Percentiles rank a stretch among this genome's conserved stretches.
Conservation (phyloP, 2,888 invertebrate genomes). For the Sabatieria punctata region DNA sequence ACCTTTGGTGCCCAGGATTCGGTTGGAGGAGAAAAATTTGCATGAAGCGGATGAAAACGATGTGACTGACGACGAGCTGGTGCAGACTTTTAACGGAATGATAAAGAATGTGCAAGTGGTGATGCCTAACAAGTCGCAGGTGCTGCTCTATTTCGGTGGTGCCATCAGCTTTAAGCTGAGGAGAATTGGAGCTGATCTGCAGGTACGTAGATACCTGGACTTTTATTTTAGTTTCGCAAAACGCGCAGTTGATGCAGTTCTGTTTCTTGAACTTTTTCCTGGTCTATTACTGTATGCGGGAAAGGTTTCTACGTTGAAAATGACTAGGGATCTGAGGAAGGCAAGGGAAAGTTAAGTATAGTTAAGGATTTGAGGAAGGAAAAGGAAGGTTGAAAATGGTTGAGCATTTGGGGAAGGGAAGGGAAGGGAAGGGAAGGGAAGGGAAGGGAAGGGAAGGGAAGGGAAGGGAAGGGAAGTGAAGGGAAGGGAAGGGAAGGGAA, state of each 20-base stretch:
- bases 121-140: slow-evolving; percentile 2
- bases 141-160: slow-evolving; percentile 6
- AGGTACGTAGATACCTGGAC: neutral
- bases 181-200: slow-evolving; percentile 3
- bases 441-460: slow-evolving; percentile 1
- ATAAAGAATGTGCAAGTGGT: neutral
- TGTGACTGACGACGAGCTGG: neutral
- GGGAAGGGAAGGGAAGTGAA: neutral
- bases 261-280: too few species aligned
- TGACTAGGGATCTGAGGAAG: too few species aligned
- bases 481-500: neutral
- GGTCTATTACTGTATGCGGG: too few species aligned
- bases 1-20: too few species aligned
- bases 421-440: slow-evolving; percentile 4
- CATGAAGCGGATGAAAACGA: neutral
- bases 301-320: too few species aligned
- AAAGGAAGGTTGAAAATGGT: slow-evolving; percentile 1
- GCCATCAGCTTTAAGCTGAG: slow-evolving; percentile 4
- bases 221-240: too few species aligned
- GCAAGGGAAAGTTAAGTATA: slow-evolving; percentile 1
- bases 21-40: too few species aligned
- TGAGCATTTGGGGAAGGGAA: slow-evolving; percentile 1
- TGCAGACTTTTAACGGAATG: neutral
- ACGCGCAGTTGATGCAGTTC: too few species aligned
- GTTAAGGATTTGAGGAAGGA: slow-evolving; percentile 5